phyloP scores from a whole-genome alignment of 2,797 vertebrate genomes.

The Siniperca scherzeri region DNA sequence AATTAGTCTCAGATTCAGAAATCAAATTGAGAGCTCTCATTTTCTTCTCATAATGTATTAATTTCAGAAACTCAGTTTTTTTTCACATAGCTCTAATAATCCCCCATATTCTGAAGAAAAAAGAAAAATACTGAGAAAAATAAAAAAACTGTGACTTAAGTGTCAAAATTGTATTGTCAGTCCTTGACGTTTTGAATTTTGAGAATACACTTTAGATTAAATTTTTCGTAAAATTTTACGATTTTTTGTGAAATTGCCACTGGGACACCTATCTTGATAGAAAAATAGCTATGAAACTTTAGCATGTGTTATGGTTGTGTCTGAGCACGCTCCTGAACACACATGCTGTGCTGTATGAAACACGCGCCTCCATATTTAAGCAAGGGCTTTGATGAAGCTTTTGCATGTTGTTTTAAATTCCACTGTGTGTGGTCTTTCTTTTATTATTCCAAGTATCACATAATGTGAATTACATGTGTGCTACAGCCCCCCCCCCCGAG shows the following conservation, averaged over 20 bases:
- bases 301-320: slow-evolving; percentile 1
- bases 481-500: not conserved
- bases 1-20: not conserved
- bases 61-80: not conserved
- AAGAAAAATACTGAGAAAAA: not conserved
- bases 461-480: slow-evolving; percentile 37
- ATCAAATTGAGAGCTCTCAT: not conserved
- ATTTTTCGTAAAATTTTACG: too few species aligned
- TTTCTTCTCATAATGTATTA: not conserved
- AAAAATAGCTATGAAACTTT: slow-evolving; percentile 12
- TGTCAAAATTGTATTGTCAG: too few species aligned
- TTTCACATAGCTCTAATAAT: not conserved
- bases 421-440: slow-evolving; percentile 33
- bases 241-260: too few species aligned
- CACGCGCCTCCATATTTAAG: not conserved
- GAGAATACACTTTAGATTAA: too few species aligned
- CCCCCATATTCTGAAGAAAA: not conserved
- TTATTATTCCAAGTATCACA: slow-evolving; percentile 19
- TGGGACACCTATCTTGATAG: not conserved
- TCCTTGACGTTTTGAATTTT: too few species aligned
- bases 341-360: slow-evolving; percentile 4
- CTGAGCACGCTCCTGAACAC: not conserved
- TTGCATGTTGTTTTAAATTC: slow-evolving; percentile 27
- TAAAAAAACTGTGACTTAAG: not conserved
- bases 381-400: slow-evolving; percentile 2